Percentiles rank a stretch among this genome's conserved stretches.
These are phyloP conservation scores for Crotalus viridis DNA, from an alignment of 2,113 vertebrate genomes.

Conservation along the genomic window DNA sequence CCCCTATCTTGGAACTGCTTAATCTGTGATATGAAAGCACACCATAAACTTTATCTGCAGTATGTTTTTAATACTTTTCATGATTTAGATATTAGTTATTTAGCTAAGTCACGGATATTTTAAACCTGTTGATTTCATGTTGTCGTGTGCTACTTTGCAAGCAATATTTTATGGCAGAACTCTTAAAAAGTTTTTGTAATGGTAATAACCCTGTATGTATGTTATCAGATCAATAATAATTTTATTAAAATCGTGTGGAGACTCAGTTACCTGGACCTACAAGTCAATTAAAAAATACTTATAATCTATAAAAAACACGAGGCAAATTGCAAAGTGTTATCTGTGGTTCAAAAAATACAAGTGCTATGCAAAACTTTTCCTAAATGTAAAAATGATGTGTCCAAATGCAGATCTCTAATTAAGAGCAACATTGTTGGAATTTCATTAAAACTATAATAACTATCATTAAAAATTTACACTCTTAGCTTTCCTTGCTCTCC, in stretches of 20 bases:
- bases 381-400: neutral
- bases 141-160: neutral
- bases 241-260: neutral
- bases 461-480: neutral
- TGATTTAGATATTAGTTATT: neutral
- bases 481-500: neutral
- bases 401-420: rapidly evolving
- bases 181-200: constrained; percentile 2
- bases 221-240: neutral
- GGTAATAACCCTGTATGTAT: neutral
- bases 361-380: neutral
- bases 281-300: neutral
- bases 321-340: neutral
- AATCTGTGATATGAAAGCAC: neutral
- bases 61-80: neutral
- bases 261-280: neutral
- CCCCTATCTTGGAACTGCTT: neutral
- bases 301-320: constrained; percentile 7
- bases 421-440: neutral
- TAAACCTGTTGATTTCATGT: neutral
- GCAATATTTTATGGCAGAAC: neutral
- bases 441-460: neutral
- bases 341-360: neutral
- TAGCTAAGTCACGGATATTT: neutral
- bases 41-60: neutral